These are phyloP conservation scores for Megatriorchis doriae DNA, from an alignment of 2,113 vertebrate species.

Conservation along the genomic window DNA sequence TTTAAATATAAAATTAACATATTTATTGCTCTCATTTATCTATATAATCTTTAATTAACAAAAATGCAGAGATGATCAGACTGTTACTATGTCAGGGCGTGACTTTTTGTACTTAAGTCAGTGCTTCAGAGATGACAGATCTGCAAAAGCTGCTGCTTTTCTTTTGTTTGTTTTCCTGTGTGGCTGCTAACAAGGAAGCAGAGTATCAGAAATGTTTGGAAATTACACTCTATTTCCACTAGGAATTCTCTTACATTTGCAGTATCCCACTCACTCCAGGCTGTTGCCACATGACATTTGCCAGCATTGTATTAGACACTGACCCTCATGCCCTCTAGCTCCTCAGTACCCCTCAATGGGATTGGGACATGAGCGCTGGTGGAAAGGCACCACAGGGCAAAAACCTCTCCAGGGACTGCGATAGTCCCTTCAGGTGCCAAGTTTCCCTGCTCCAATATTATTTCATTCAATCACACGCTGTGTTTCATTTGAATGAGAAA, in stretches of 20 bases:
- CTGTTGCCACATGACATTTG: background rate
- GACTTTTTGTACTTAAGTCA: background rate
- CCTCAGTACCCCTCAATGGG: background rate
- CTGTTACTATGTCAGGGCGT: background rate
- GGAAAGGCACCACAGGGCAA: background rate
- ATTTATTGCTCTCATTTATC: background rate
- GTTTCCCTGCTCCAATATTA: background rate
- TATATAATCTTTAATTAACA: background rate
- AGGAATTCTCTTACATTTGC: background rate
- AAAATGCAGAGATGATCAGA: background rate
- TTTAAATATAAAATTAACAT: background rate
- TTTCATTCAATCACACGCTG: background rate
- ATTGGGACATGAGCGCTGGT: fast-evolving
- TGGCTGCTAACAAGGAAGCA: background rate
- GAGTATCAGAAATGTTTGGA: background rate
- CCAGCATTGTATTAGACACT: background rate
- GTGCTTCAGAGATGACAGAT: background rate
- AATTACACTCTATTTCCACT: background rate
- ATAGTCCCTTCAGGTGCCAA: background rate
- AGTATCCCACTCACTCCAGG: background rate
- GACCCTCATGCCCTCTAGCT: background rate
- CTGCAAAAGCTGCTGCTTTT: background rate
- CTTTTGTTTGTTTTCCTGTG: background rate
- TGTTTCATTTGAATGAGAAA: background rate
- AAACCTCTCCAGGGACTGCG: background rate